Percentiles rank a stretch among this genome's conserved stretches.
Evolutionary conservation across 2,113 vertebrate genomes (phyloP).

Genomic region (Lethenteron reissneri): DNA sequence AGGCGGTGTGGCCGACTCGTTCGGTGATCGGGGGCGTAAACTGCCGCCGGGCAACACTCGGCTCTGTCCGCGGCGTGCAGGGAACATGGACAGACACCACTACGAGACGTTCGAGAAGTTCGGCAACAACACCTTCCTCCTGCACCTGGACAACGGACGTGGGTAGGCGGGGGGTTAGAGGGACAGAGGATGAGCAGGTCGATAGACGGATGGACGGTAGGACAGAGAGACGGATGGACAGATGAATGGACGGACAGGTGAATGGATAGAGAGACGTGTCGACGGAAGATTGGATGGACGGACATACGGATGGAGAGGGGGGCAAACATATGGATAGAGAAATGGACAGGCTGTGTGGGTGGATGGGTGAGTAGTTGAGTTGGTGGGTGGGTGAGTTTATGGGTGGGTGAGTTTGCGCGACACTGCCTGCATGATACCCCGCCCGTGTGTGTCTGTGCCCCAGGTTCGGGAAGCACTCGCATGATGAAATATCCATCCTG

Average conservation of each 20-base stretch:
- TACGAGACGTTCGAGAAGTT: constrained; percentile 98
- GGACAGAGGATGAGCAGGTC: not conserved
- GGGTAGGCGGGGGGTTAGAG: constrained; percentile 31
- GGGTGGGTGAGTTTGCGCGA: no score
- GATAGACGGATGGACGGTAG: not conserved
- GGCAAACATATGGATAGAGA: not conserved
- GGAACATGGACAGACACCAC: constrained; percentile 97
- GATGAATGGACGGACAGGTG: not conserved
- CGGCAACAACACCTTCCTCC: constrained; percentile 87
- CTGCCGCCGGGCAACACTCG: no score
- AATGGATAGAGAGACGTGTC: not conserved
- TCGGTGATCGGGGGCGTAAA: no score
- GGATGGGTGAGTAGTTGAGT: no score
- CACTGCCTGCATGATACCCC: no score
- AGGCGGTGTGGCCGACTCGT: no score
- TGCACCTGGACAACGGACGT: constrained; percentile 88
- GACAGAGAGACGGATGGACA: not conserved
- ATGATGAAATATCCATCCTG: constrained; percentile 82
- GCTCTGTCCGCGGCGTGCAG: constrained; percentile 18
- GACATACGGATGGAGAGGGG: not conserved
- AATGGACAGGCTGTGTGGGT: no score
- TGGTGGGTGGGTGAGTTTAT: no score
- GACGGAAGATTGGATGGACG: not conserved
- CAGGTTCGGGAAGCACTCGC: constrained; percentile 89
- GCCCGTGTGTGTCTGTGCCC: no score